Conservation (phyloP, 1,140 invertebrate species). For the Apocrypta bakeri region DNA sequence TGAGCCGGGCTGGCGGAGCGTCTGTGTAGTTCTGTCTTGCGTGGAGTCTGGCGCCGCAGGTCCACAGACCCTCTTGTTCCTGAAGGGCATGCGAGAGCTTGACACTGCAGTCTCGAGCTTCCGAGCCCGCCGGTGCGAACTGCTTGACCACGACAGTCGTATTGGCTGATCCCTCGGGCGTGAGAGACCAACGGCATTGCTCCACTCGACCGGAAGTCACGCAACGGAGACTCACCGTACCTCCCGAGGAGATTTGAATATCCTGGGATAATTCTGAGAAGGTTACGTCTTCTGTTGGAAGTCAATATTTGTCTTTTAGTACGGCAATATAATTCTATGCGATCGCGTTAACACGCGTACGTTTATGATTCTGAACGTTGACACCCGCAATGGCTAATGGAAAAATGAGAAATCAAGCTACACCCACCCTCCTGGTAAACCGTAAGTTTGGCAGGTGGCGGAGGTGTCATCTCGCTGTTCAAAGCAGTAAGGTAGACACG, state of each 20-base stretch:
- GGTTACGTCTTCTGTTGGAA: slow-evolving; percentile 65
- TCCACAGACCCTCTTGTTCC: slow-evolving; percentile 71
- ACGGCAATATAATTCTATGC: too few species aligned
- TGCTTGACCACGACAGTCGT: slow-evolving; percentile 71
- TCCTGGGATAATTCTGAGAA: slow-evolving; percentile 71
- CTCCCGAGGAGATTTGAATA: slow-evolving; percentile 70
- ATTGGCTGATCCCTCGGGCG: slow-evolving; percentile 68
- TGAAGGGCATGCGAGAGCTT: slow-evolving; percentile 66
- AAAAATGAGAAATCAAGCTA: not conserved
- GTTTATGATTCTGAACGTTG: too few species aligned
- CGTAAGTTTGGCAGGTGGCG: slow-evolving; percentile 62
- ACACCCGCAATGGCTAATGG: too few species aligned
- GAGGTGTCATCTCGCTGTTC: slow-evolving; percentile 60
- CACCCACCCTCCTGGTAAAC: slow-evolving; percentile 68
- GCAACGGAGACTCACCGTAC: slow-evolving; percentile 67
- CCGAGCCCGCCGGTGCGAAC: slow-evolving; percentile 66
- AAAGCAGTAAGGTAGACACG: slow-evolving; percentile 62
- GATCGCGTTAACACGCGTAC: too few species aligned
- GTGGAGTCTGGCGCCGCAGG: slow-evolving; percentile 67
- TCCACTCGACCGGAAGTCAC: slow-evolving; percentile 67
- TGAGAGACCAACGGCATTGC: slow-evolving; percentile 71
- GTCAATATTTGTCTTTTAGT: not conserved
- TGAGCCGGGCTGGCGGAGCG: slow-evolving; percentile 72
- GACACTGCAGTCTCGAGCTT: slow-evolving; percentile 70
- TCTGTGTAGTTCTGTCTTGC: slow-evolving; percentile 67